Evolutionary conservation across 2,113 vertebrate genomes (phyloP), one percentile per base, ranked within the genome.

Genomic region (Barnardius zonarius): DNA sequence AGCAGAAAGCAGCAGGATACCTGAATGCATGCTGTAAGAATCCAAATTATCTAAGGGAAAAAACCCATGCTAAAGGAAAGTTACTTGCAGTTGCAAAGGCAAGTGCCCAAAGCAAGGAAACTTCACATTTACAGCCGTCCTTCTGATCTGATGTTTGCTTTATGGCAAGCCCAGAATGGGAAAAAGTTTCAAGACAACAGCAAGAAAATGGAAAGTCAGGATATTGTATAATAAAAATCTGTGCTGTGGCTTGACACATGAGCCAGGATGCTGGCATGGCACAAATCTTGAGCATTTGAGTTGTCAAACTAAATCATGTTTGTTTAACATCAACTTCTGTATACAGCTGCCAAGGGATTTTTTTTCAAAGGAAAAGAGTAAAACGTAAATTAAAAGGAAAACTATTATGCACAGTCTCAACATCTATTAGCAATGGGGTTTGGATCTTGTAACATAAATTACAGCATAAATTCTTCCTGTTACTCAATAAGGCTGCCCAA

Each of bases 1-100:
- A 27, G 68, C 55, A 86, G 92, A 90, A 94, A 93, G 24, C 93
- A 95, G 75, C 37, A 86, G 83, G 79, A 54, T 70, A 90, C 79
- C 63, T 88, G 67, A 92, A 55, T 17, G 11, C 30, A 46, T 20
- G 11, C 63, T 77, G 14, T 57, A 74, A 86, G 61, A 41, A 92
- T 77, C 35, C 72, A 81, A 33, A 83, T 85, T 66, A 89, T 84
- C 31, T 64, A 27, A 83, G 33, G 39, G 12, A 27, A 67, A 67
- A 94, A 93, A 46, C 2, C 4, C 17, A 55, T 54, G 16, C 70
- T 72, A 37, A 68, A 75, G 18, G 33, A 63, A 87, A 52, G 35
- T 61, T 70, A 46, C 39, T 79, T 89, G 33, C 23, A 54, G 17
- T 88, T 83, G 28, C 72, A 88, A 92, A 74, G 44, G n/a, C 49